Evolutionary conservation across 1,140 invertebrate genomes (phyloP), one percentile per base, ranked within the genome.

Genomic region (Polypedilum vanderplanki): DNA sequence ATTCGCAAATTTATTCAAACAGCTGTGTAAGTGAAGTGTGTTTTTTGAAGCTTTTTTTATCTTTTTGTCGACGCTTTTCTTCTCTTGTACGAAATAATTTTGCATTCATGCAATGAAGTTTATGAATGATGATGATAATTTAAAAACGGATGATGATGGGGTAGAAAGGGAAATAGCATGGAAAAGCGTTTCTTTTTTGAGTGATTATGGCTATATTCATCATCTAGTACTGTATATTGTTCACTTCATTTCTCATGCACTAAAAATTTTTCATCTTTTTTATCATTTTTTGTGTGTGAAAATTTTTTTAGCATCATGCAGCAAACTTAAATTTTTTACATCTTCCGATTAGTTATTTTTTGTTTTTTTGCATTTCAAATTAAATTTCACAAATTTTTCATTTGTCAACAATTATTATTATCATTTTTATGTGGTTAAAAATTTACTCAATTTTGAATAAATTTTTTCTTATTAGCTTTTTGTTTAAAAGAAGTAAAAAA

Each of bases 151-250:
- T 57, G 46, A 33, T 33, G 24, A 57, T 57, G 46, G 5, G 1
- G 24, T 33, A 33, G 24, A 33, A 33, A 5, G 5, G 24, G 24
- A 33, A 33, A 12, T n/a, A 15, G 46, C 4, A 57, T 57, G 46
- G 15, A 57, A n/a, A n/a, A n/a, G 10, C n/a, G 46, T n/a, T n/a
- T 57, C 10, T 46, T 57, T 57, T n/a, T 57, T 57, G 46, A 57
- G n/a, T 57, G 46, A 57, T 57, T 57, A 57, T 57, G 46, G 46
- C 46, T 57, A n/a, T 57, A 57, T 57, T n/a, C 9, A 57, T 57
- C n/a, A 12, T 57, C 12, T n/a, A 57, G 12, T 57, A 57, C n/a
- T 57, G 46, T n/a, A 46, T 10, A 12, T 57, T 57, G 12, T 57
- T 57, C 15, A 12, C 12, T n/a, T 57, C 46, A 46, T 57, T 57